Base-by-base conservation (phyloP, 2,888 invertebrate species). In the Teinopalpus imperialis region DNA sequence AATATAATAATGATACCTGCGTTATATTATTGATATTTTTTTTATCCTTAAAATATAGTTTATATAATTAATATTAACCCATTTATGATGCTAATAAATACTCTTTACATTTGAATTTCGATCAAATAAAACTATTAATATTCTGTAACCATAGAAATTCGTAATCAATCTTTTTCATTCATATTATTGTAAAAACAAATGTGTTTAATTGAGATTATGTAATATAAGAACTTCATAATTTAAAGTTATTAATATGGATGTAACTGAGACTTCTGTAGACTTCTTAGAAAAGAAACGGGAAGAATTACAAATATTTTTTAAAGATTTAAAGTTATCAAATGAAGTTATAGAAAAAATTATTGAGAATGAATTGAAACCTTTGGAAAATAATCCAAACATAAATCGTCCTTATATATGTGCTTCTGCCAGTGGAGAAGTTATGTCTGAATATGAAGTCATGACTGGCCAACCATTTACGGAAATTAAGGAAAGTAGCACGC, bases 401-500 rank as follows among this genome's bases (percentile, higher is more conserved):
- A 44, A 53, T 5, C 48, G 56, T 26, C 75, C 81, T 9, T 87
- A 87, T 30, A 87, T 88, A 52, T 64, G 75, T 8, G 79, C 87
- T n/a, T 79, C 80, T 1, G 55, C 51, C 12, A 51, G 72, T 7
- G 81, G 79, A 0, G 67, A 71, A 50, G 55, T 79, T 1, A 79
- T 74, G 54, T 71, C 83, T 0, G 87, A 87, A 48, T 80, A 79
- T 49, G 87, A 87, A 54, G 81, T 88, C 2, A 83, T 88, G 87
- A 71, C 79, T 24, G 87, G 87, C 0, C 88, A 88, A 51, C 88
- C 88, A 1, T 88, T 88, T 51, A 82, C 82, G 3, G 54, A 72
- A 39, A 53, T 86, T 27, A 74, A 71, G 29, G 79, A 81, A 35
- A 59, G 66, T n/a, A 69, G 59, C 14, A 75, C 63, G 41, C 86